These are phyloP conservation scores for Drosophila vallismaia DNA, from an alignment of 2,888 invertebrate genomes.

Conservation along the genomic window DNA sequence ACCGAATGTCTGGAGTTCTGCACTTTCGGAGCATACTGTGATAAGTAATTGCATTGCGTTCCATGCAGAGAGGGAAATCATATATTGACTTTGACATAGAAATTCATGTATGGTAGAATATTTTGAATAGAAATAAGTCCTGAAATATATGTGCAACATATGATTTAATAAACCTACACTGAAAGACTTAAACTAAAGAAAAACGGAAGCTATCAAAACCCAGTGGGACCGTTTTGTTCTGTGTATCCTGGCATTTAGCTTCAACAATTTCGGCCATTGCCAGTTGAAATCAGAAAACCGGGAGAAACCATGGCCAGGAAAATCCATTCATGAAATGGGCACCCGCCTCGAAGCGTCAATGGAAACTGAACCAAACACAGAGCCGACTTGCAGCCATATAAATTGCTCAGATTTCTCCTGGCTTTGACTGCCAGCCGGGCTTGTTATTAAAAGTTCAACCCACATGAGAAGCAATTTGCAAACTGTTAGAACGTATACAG, in stretches of 20 bases:
- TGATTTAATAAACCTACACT: too few species aligned
- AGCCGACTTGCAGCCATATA: conserved; percentile 40
- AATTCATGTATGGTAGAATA: too few species aligned
- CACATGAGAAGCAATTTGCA: conserved; percentile 72
- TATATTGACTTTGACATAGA: background rate
- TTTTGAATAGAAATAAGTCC: too few species aligned
- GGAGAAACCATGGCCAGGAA: conserved; percentile 17
- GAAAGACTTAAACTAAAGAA: too few species aligned
- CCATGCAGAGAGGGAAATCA: conserved; percentile 7
- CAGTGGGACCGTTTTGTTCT: background rate
- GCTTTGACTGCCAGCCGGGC: conserved; percentile 58
- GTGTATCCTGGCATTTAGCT: conserved; percentile 14
- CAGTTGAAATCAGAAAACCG: conserved; percentile 19
- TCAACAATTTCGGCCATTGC: conserved; percentile 59
- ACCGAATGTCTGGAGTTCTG: conserved; percentile 24
- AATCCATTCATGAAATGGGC: conserved; percentile 67
- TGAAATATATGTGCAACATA: too few species aligned
- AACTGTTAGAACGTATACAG: conserved; percentile 54
- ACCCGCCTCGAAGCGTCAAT: conserved; percentile 44
- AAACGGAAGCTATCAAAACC: too few species aligned
- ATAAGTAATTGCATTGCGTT: conserved; percentile 77
- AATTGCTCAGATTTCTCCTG: conserved; percentile 64
- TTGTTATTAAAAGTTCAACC: conserved; percentile 73
- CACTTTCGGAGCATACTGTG: conserved; percentile 67
- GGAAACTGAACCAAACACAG: conserved; percentile 16